Percentiles rank a stretch among this genome's conserved stretches.
Conservation (phyloP, 2,888 invertebrate species). For the Pyrrhia umbra region DNA sequence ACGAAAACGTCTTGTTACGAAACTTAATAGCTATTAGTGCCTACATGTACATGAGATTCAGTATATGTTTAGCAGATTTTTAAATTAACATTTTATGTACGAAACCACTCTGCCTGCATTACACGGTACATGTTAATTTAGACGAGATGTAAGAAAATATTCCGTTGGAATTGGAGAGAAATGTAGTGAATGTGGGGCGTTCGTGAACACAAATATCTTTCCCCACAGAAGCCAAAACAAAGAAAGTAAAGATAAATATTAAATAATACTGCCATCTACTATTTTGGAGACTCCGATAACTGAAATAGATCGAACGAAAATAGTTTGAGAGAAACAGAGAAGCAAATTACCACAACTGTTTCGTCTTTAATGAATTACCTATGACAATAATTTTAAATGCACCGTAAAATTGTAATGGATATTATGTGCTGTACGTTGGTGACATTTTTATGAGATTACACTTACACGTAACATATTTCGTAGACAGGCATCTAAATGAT, state of each 20-base stretch:
- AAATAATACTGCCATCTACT: slow-evolving; percentile 36
- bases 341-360: slow-evolving; percentile 32
- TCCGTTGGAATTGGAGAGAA: slow-evolving; percentile 50
- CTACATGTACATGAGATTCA: slow-evolving; percentile 35
- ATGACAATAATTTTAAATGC: slow-evolving; percentile 38
- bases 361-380: slow-evolving; percentile 21
- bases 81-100: slow-evolving; percentile 63
- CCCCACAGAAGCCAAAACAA: slow-evolving; percentile 25
- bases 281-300: slow-evolving; percentile 28
- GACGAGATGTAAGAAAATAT: slow-evolving; percentile 54
- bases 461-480: slow-evolving; percentile 13
- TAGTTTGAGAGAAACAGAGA: slow-evolving; percentile 23
- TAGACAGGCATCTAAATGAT: slow-evolving; percentile 13
- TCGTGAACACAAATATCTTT: slow-evolving; percentile 50
- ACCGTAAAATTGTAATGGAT: slow-evolving; percentile 37
- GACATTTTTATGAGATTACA: slow-evolving; percentile 40
- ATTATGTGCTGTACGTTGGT: slow-evolving; percentile 5
- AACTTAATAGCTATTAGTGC: slow-evolving; percentile 29
- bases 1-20: slow-evolving; percentile 54
- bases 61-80: slow-evolving; percentile 40
- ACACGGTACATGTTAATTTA: slow-evolving; percentile 57
- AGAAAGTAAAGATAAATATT: slow-evolving; percentile 45
- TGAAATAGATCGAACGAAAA: slow-evolving; percentile 43
- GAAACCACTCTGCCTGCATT: slow-evolving; percentile 55
- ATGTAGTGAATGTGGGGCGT: slow-evolving; percentile 52